Conservation (phyloP, 2,888 invertebrate genomes). For the Cheilosia grossa region DNA sequence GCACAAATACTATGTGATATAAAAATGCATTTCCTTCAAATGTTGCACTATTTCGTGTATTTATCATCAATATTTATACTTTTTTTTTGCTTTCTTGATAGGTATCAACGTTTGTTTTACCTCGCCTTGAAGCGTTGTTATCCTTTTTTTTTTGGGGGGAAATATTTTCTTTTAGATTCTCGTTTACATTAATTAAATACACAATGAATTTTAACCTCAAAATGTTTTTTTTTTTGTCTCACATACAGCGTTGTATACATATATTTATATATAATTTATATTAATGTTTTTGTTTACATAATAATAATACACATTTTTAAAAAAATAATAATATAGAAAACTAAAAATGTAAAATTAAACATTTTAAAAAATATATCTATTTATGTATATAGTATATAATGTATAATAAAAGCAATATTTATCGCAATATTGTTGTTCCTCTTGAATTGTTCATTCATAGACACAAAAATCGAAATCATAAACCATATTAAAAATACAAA, state of each 20-base stretch:
- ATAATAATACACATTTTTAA: conserved; percentile 45
- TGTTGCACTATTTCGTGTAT: conserved; percentile 62
- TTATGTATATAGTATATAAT: conserved; percentile 50
- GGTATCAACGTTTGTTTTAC: conserved; percentile 33
- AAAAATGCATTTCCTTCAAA: conserved; percentile 30
- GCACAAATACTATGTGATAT: too few species aligned
- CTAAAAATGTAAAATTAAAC: conserved; percentile 68
- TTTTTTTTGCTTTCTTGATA: not conserved
- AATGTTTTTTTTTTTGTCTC: conserved; percentile 49
- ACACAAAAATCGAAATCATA: conserved; percentile 45
- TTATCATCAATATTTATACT: conserved; percentile 43
- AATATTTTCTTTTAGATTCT: conserved; percentile 35
- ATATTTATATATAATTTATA: conserved; percentile 69
- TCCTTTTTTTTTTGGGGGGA: conserved; percentile 48
- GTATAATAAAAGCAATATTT: conserved; percentile 66
- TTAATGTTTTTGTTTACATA: conserved; percentile 46
- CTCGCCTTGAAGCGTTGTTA: conserved; percentile 44
- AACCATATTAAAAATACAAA: conserved; percentile 61
- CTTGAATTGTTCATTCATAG: conserved; percentile 37
- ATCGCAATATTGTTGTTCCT: conserved; percentile 59
- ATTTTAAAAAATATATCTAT: conserved; percentile 74
- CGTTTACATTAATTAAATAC: conserved; percentile 57
- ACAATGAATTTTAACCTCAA: conserved; percentile 71
- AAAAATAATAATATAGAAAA: conserved; percentile 65
- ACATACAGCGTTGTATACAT: conserved; percentile 71